Evolutionary conservation across 2,888 invertebrate genomes (phyloP).

Genomic region (Rhopalosiphum nymphaeae): DNA sequence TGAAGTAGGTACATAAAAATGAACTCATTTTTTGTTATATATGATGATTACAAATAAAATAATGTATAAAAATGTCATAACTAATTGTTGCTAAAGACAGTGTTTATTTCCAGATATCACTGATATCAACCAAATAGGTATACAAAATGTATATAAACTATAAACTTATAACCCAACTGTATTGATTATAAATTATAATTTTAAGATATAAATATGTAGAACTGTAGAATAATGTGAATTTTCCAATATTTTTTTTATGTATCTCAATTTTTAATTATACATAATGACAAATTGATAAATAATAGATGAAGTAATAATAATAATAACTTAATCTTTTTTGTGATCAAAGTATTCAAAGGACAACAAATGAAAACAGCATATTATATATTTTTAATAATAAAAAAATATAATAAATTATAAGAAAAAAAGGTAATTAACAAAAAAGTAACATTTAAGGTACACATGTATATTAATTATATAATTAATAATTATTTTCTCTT

Average conservation of each 20-base stretch:
- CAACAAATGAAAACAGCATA: slow-evolving; percentile 5
- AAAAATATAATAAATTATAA: slow-evolving; percentile 49
- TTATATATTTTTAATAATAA: slow-evolving; percentile 26
- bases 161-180: neutral
- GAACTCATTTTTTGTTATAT: too few relatives aligned
- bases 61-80: too few relatives aligned
- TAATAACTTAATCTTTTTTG: too few relatives aligned
- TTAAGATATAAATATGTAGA: neutral
- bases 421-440: slow-evolving; percentile 30
- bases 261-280: neutral
- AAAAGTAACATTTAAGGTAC: slow-evolving; percentile 37
- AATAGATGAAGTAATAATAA: neutral
- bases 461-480: slow-evolving; percentile 26
- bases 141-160: neutral
- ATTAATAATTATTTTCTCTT: neutral
- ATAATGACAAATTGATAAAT: neutral
- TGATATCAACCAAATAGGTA: too few relatives aligned
- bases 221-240: neutral
- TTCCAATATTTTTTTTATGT: neutral
- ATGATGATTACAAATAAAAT: too few relatives aligned
- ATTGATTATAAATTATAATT: neutral
- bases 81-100: too few relatives aligned
- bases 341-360: neutral
- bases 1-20: too few relatives aligned
- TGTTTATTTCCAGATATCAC: too few relatives aligned